Conservation (phyloP, 2,797 vertebrate genomes). For the Oryzias sinensis region DNA sequence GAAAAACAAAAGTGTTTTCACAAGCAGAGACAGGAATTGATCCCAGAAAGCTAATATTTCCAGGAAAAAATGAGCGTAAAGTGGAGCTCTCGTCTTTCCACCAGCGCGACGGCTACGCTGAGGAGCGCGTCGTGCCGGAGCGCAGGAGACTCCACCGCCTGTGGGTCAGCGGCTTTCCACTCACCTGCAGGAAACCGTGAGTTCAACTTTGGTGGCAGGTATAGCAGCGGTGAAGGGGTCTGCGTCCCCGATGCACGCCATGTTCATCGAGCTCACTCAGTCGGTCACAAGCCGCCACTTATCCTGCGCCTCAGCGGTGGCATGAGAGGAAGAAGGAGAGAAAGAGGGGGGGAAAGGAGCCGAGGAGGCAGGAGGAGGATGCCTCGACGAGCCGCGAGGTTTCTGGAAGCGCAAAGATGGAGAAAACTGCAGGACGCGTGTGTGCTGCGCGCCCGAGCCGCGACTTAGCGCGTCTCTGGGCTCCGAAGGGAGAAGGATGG, state of each 20-base stretch:
- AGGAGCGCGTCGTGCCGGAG: too few relatives aligned
- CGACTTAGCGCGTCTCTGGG: conserved; percentile 46
- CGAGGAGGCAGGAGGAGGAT: too few relatives aligned
- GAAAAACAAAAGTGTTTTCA: too few relatives aligned
- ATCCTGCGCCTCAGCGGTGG: conserved; percentile 46
- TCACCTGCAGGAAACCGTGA: conserved; percentile 95
- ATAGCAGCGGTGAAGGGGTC: conserved; percentile 88
- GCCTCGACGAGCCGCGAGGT: neutral
- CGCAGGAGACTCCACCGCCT: too few relatives aligned
- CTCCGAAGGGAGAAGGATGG: conserved; percentile 32
- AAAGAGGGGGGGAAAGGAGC: neutral
- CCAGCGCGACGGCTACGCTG: too few relatives aligned
- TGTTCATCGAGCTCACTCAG: conserved; percentile 71
- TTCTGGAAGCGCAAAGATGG: conserved; percentile 7
- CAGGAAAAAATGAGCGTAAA: too few relatives aligned
- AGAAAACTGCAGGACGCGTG: conserved; percentile 7
- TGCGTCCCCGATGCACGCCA: conserved; percentile 89
- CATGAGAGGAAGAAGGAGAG: conserved; percentile 39
- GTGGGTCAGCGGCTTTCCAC: conserved; percentile 25
- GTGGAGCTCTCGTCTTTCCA: too few relatives aligned
- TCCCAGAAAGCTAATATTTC: too few relatives aligned
- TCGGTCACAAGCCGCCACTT: conserved; percentile 37
- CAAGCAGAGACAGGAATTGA: too few relatives aligned
- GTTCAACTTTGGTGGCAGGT: conserved; percentile 96
- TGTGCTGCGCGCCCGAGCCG: conserved; percentile 31